phyloP scores from a whole-genome alignment of 2,797 vertebrate genomes.

The Microhierax caerulescens region DNA sequence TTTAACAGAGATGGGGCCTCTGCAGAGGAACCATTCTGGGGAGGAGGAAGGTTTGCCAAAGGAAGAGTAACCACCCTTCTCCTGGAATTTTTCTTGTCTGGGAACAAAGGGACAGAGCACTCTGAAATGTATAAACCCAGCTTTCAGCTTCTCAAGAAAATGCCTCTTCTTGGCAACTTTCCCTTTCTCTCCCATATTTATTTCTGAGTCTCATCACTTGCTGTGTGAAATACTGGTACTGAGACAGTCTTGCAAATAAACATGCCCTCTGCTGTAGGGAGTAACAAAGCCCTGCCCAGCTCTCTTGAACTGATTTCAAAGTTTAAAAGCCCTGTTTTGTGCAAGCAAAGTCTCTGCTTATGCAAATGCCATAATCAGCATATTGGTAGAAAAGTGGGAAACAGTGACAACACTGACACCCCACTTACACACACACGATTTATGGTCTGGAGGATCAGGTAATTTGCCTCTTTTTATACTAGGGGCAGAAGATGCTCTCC shows the following conservation, averaged over 20 bases:
- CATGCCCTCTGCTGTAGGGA: background rate
- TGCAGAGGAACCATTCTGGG: background rate
- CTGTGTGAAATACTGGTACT: background rate
- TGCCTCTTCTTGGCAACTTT: background rate
- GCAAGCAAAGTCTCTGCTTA: background rate
- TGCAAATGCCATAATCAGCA: background rate
- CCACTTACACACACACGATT: background rate
- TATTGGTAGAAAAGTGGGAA: background rate
- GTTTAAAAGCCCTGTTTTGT: background rate
- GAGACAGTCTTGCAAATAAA: background rate
- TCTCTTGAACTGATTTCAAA: background rate
- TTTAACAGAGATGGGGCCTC: background rate
- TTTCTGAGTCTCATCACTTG: background rate
- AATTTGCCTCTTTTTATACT: background rate
- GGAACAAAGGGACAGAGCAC: background rate
- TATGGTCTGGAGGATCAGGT: background rate
- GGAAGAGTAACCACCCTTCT: background rate
- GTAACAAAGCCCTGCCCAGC: background rate
- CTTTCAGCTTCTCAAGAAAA: background rate
- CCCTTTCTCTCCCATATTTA: background rate
- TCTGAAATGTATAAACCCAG: background rate
- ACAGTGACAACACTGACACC: no score
- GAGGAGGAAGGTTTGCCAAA: background rate
- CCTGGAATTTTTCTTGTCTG: background rate
- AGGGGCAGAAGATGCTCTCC: background rate